Conservation (phyloP, 2,113 vertebrate genomes). For the Xenus cinereus region DNA sequence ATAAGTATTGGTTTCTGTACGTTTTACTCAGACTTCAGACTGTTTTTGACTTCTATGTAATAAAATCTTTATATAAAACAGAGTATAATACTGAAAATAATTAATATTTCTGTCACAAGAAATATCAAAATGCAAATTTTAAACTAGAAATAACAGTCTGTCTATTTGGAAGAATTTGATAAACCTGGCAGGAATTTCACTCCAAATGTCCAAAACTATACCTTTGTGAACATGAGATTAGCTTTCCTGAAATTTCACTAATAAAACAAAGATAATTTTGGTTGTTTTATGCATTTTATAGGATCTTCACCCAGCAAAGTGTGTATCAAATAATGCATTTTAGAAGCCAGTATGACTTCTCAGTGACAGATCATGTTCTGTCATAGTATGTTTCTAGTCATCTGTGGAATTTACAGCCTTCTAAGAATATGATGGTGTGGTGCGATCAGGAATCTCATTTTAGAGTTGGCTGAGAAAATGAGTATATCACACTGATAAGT, state of each 20-base stretch:
- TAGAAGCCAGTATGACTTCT: not conserved
- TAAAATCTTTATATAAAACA: not conserved
- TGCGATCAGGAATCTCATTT: not conserved
- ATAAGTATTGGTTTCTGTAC: not conserved
- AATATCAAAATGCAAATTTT: not conserved
- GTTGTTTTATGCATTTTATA: not conserved
- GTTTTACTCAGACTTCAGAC: not conserved
- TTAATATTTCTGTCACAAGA: not conserved
- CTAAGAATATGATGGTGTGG: accelerated
- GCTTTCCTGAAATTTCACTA: not conserved
- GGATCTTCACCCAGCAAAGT: not conserved
- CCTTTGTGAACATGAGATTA: not conserved
- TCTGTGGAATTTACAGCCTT: not conserved
- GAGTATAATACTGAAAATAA: not conserved
- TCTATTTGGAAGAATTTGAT: not conserved
- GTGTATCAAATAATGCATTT: not conserved
- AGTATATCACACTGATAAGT: not conserved
- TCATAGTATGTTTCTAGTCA: not conserved
- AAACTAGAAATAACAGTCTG: not conserved
- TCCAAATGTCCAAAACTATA: not conserved
- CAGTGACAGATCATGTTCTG: not conserved
- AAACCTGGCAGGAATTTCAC: not conserved
- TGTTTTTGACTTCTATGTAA: not conserved
- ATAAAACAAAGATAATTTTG: not conserved
- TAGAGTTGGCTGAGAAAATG: not conserved